Evolutionary conservation across 2,888 invertebrate species (phyloP), one percentile per base, ranked within the genome.

Genomic region (Belgica antarctica): DNA sequence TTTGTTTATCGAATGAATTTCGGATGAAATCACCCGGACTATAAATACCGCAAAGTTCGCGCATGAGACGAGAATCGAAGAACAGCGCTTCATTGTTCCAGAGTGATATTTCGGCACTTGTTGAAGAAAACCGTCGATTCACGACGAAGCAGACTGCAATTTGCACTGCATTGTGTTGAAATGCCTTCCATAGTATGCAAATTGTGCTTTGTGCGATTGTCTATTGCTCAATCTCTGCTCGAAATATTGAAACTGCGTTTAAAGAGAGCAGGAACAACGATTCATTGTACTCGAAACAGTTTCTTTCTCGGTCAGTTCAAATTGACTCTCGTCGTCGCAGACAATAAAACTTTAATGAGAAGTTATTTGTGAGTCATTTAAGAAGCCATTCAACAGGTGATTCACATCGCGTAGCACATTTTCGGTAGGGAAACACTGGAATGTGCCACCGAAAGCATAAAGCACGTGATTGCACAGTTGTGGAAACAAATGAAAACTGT

Each of bases 171-270:
- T 52, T 52, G 2, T 4, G 24, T 24, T 52, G 8, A 7, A n/a
- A 47, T 47, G 17, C 34, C n/a, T n/a, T 34, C 41, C 15, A 41
- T 41, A 41, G 22, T 52, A 52, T 52, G 52, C 52, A 52, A 52
- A 52, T 52, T 22, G 22, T n/a, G n/a, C n/a, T 22, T 52, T 52
- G n/a, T 41, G 41, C 52, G 22, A 52, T 52, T 52, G 52, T 52
- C 52, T 52, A 52, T 52, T 52, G n/a, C 52, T 52, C 22, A 52
- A 52, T 41, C 52, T 8, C 19, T 52, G 52, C 22, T 8, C 52
- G 52, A 52, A 52, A 52, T 22, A 52, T 52, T 52, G 52, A 22
- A 22, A 52, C 27, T 59, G 59, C 59, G 59, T 59, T 25, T 59
- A 59, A 25, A 22, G 27, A 59, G 24, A 22, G 27, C 12, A 27